These are phyloP conservation scores for Moxostoma hubbsi DNA, from an alignment of 2,797 vertebrate genomes.

Conservation along the genomic window DNA sequence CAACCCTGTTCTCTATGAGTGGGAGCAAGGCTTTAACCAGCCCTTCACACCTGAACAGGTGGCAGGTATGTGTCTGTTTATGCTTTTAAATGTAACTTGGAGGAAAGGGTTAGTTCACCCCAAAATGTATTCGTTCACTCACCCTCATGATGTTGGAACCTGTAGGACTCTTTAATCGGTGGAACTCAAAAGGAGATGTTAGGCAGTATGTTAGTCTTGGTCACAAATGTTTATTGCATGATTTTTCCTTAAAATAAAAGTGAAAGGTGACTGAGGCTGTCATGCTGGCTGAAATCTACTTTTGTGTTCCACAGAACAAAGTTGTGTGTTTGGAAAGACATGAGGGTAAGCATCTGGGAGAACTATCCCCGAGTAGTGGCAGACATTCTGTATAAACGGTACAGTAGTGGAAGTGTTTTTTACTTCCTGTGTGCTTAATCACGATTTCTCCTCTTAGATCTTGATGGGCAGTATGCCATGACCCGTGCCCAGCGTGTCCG, in stretches of 20 bases:
- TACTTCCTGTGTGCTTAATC: slow-evolving; percentile 58
- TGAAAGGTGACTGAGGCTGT: too few relatives aligned
- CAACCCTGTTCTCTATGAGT: slow-evolving; percentile 92
- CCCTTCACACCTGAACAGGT: slow-evolving; percentile 95
- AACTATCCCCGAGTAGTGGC: background rate
- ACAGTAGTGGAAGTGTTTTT: slow-evolving; percentile 4
- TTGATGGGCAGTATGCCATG: slow-evolving; percentile 97
- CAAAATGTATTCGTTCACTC: background rate
- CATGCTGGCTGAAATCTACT: too few relatives aligned
- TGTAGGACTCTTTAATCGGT: background rate
- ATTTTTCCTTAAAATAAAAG: too few relatives aligned
- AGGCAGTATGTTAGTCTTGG: too few relatives aligned
- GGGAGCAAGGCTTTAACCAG: slow-evolving; percentile 94
- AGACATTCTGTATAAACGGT: background rate
- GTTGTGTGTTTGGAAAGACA: too few relatives aligned
- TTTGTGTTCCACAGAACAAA: too few relatives aligned
- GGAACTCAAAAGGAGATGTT: too few relatives aligned
- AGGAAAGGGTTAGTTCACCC: background rate
- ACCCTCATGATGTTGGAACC: background rate
- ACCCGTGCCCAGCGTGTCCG: slow-evolving; percentile 96
- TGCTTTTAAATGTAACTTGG: background rate
- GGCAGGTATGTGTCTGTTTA: slow-evolving; percentile 76
- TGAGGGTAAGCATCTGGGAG: too few relatives aligned
- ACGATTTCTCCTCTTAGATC: slow-evolving; percentile 79
- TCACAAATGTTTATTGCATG: too few relatives aligned